These are phyloP conservation scores for Pagrus major DNA, from an alignment of 2,113 vertebrate genomes.

Conservation along the genomic window DNA sequence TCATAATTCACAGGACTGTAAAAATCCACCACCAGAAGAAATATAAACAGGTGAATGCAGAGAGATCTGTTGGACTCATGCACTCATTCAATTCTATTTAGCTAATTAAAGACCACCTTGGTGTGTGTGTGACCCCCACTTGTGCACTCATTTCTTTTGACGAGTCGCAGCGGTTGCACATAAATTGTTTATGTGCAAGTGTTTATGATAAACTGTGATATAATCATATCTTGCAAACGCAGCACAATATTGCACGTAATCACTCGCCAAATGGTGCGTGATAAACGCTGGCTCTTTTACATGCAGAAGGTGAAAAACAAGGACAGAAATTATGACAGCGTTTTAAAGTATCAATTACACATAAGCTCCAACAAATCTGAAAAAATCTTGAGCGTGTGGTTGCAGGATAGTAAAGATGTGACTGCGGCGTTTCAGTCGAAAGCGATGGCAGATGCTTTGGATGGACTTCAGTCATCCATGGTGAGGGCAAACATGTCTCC, in stretches of 20 bases:
- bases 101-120: slow-evolving; percentile 32
- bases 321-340: slow-evolving; percentile 22
- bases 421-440: slow-evolving; percentile 12
- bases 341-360: background rate
- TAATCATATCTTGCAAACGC: slow-evolving; percentile 40
- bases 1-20: slow-evolving; percentile 25
- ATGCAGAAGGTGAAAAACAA: slow-evolving; percentile 19
- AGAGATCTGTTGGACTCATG: slow-evolving; percentile 7
- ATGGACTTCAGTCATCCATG: slow-evolving; percentile 41
- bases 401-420: slow-evolving; percentile 24
- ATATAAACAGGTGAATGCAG: slow-evolving; percentile 12
- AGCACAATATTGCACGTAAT: slow-evolving; percentile 47
- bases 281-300: slow-evolving; percentile 17
- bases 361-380: background rate
- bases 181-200: slow-evolving; percentile 46
- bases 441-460: slow-evolving; percentile 41
- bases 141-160: slow-evolving; percentile 15
- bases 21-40: slow-evolving; percentile 3
- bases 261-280: slow-evolving; percentile 47
- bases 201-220: slow-evolving; percentile 52
- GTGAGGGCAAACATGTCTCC: slow-evolving; percentile 54
- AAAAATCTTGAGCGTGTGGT: background rate
- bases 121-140: background rate
- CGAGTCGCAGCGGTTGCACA: slow-evolving; percentile 25
- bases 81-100: slow-evolving; percentile 1